phyloP scores from a whole-genome alignment of 2,113 vertebrate genomes.

The Antennarius striatus region DNA sequence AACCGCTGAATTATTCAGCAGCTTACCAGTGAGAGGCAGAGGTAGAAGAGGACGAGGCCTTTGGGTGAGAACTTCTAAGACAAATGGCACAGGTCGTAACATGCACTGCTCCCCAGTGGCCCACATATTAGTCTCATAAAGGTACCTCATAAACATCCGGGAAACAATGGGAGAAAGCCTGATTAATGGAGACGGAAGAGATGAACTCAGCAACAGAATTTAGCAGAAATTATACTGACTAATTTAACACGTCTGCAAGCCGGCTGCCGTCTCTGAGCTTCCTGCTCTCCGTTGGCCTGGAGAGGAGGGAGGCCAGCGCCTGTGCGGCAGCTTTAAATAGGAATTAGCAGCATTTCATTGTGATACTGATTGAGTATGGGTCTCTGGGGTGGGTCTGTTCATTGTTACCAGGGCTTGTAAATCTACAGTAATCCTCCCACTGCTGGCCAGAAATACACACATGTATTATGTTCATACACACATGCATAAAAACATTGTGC shows the following conservation, averaged over 20 bases:
- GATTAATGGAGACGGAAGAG: constrained; percentile 28
- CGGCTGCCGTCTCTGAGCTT: constrained; percentile 3
- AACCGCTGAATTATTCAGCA: constrained; percentile 69
- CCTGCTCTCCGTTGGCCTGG: constrained; percentile 20
- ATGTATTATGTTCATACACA: constrained; percentile 26
- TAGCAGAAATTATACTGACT: constrained; percentile 25
- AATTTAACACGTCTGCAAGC: constrained; percentile 10
- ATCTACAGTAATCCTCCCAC: constrained; percentile 75
- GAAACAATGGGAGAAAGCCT: constrained; percentile 9
- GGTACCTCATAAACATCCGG: constrained; percentile 37
- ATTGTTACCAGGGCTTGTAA: constrained; percentile 74
- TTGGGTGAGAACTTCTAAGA: constrained; percentile 58
- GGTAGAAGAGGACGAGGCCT: constrained; percentile 36
- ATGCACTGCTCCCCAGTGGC: constrained; percentile 32
- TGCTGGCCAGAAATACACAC: constrained; percentile 45
- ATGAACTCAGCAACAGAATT: constrained; percentile 33
- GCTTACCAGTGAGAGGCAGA: constrained; percentile 43
- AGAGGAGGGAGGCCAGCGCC: constrained; percentile 56
- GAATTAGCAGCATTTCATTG: constrained; percentile 77
- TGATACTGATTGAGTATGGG: constrained; percentile 71
- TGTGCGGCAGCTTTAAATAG: constrained; percentile 68
- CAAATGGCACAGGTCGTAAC: constrained; percentile 52
- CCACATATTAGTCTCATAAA: constrained; percentile 40
- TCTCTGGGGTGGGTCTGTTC: constrained; percentile 64
- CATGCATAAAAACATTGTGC: background rate